phyloP scores from a whole-genome alignment of 2,888 invertebrate species.

The Resseliella maxima region DNA sequence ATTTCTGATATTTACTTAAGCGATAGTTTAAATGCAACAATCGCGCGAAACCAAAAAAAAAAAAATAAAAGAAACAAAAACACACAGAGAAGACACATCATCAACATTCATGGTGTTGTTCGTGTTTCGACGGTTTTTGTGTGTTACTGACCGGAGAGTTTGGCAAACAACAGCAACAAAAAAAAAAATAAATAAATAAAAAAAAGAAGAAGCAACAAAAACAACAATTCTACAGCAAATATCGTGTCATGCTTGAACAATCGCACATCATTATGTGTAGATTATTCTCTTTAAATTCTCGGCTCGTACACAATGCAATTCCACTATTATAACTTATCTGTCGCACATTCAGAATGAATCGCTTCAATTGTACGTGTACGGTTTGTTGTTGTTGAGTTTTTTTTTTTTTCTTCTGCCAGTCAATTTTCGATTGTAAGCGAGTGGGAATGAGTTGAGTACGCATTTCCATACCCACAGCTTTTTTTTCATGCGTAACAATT shows the following conservation, averaged over 20 bases:
- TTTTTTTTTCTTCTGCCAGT: neutral
- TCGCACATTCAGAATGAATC: neutral
- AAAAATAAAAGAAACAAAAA: neutral
- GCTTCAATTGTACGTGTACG: neutral
- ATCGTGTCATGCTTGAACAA: slow-evolving; percentile 54
- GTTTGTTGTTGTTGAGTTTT: neutral
- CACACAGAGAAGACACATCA: neutral
- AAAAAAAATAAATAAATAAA: neutral
- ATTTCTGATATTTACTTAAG: slow-evolving; percentile 18
- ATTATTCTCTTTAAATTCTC: slow-evolving; percentile 43
- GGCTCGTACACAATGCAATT: slow-evolving; percentile 11
- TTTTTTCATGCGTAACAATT: slow-evolving; percentile 33
- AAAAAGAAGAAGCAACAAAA: neutral
- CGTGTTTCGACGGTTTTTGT: neutral
- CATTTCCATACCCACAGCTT: neutral
- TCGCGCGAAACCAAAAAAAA: neutral
- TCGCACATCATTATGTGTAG: slow-evolving; percentile 51
- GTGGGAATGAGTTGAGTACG: neutral
- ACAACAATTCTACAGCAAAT: too few relatives aligned
- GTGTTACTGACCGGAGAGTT: slow-evolving; percentile 37
- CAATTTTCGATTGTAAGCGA: neutral
- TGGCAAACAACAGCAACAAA: neutral
- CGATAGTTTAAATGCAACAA: neutral
- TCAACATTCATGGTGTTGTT: slow-evolving; percentile 9
- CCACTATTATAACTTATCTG: slow-evolving; percentile 37